Evolutionary conservation across 2,797 vertebrate genomes (phyloP).

Genomic region (Acomys russatus): DNA sequence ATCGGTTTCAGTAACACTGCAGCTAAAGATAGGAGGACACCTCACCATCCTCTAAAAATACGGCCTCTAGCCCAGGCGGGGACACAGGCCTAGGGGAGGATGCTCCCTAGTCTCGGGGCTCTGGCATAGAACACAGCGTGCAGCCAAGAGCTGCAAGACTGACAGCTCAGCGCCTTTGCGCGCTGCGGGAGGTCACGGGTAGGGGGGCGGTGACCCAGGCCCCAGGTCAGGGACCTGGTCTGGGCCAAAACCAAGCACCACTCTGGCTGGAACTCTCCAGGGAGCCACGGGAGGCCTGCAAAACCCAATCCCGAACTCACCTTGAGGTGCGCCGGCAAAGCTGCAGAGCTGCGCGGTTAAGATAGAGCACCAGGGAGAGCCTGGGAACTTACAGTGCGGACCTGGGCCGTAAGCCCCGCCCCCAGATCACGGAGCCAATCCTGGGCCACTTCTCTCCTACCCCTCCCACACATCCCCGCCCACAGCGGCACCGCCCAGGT

Average conservation of each 20-base stretch:
- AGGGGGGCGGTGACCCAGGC: neutral
- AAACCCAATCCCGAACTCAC: slow-evolving; percentile 68
- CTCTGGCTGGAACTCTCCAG: neutral
- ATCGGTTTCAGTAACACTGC: slow-evolving; percentile 63
- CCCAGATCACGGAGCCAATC: slow-evolving; percentile 52
- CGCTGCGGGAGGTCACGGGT: neutral
- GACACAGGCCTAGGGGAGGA: neutral
- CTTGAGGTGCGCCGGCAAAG: neutral
- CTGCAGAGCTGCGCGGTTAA: neutral
- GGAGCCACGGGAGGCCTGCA: neutral
- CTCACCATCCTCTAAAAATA: slow-evolving; percentile 80
- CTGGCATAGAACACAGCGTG: neutral
- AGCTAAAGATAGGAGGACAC: slow-evolving; percentile 80
- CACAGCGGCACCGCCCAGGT: neutral
- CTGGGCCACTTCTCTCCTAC: accelerated
- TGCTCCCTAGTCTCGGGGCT: neutral
- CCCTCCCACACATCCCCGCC: slow-evolving; percentile 58
- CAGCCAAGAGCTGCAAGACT: neutral
- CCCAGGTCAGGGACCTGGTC: neutral
- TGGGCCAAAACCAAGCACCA: neutral
- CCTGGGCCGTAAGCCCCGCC: slow-evolving; percentile 52
- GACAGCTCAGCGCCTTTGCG: neutral
- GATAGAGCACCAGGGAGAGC: neutral
- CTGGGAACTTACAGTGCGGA: slow-evolving; percentile 39
- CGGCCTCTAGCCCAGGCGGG: neutral